A percentile compares a stretch with the other conserved stretches of the same genome.
Conservation (phyloP, 2,797 vertebrate species). For the Falco peregrinus region DNA sequence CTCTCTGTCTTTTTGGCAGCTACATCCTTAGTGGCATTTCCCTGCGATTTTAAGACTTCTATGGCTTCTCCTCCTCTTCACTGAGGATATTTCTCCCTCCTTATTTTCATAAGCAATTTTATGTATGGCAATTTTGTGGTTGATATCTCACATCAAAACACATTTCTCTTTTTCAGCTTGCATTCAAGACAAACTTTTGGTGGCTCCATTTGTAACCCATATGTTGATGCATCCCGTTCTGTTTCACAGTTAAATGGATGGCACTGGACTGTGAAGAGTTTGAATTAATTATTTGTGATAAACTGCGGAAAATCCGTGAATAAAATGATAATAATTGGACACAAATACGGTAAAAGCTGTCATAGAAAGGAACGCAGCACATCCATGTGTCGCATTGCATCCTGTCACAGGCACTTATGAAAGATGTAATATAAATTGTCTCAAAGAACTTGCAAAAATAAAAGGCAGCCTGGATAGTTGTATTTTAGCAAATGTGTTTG, state of each 20-base stretch:
- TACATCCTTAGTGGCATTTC: not conserved
- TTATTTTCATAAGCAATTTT: constrained; percentile 23
- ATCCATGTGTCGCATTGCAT: constrained; percentile 73
- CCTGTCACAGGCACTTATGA: constrained; percentile 77
- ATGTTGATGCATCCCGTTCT: constrained; percentile 64
- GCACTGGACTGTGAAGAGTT: constrained; percentile 65
- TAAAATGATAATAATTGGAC: constrained; percentile 74
- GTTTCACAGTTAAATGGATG: constrained; percentile 68
- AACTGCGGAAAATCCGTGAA: constrained; percentile 61
- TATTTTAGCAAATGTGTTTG: constrained; percentile 83
- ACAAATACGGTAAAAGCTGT: constrained; percentile 67
- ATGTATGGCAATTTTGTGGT: constrained; percentile 36
- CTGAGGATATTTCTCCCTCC: not conserved
- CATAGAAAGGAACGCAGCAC: constrained; percentile 70
- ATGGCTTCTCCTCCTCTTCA: not conserved
- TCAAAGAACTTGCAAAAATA: constrained; percentile 67
- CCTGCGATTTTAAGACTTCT: not conserved
- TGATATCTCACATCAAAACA: constrained; percentile 62
- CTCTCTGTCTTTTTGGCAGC: not conserved
- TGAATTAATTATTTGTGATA: constrained; percentile 65
- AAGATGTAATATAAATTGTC: constrained; percentile 79
- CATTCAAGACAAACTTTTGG: constrained; percentile 70
- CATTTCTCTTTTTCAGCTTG: constrained; percentile 63
- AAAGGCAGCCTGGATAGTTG: constrained; percentile 78
- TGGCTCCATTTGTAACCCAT: constrained; percentile 69